phyloP scores from a whole-genome alignment of 1,140 invertebrate genomes.

The Melipona quadrifasciata region DNA sequence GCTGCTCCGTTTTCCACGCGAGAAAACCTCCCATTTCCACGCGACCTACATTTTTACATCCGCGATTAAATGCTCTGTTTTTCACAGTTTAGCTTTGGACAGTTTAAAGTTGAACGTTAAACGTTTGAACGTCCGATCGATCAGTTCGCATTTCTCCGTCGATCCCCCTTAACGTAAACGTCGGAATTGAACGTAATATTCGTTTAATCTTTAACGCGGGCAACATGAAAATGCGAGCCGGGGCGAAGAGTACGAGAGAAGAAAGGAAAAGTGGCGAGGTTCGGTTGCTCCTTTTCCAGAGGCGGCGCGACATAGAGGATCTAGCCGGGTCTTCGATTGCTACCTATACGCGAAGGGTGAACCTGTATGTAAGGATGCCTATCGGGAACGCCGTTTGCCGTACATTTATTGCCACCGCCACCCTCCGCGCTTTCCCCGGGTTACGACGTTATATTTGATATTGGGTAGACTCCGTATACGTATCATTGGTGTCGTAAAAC shows the following conservation, averaged over 20 bases:
- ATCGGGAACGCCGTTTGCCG: conserved; percentile 79
- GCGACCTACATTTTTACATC: too few species aligned
- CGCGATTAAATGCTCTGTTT: too few species aligned
- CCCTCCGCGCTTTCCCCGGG: conserved; percentile 72
- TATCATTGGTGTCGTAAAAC: conserved; percentile 81
- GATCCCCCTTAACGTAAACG: background rate
- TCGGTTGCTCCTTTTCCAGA: conserved; percentile 30
- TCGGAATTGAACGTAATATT: background rate
- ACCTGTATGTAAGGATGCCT: conserved; percentile 72
- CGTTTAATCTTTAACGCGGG: background rate
- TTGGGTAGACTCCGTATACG: conserved; percentile 80
- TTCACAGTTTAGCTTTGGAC: too few species aligned
- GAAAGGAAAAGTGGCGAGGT: conserved; percentile 42
- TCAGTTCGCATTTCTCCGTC: too few species aligned
- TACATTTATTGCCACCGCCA: conserved; percentile 80
- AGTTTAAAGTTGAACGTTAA: too few species aligned
- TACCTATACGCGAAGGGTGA: conserved; percentile 70
- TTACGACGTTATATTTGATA: conserved; percentile 82
- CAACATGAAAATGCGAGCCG: conserved; percentile 15
- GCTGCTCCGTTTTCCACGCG: too few species aligned
- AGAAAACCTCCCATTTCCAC: too few species aligned
- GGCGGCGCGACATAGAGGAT: conserved; percentile 19
- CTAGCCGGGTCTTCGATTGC: conserved; percentile 61
- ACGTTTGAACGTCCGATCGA: too few species aligned
- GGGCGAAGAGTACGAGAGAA: background rate